Evolutionary conservation across 1,140 invertebrate species (phyloP), one percentile per base, ranked within the genome.

Genomic region (Pogonomyrmex californicus): DNA sequence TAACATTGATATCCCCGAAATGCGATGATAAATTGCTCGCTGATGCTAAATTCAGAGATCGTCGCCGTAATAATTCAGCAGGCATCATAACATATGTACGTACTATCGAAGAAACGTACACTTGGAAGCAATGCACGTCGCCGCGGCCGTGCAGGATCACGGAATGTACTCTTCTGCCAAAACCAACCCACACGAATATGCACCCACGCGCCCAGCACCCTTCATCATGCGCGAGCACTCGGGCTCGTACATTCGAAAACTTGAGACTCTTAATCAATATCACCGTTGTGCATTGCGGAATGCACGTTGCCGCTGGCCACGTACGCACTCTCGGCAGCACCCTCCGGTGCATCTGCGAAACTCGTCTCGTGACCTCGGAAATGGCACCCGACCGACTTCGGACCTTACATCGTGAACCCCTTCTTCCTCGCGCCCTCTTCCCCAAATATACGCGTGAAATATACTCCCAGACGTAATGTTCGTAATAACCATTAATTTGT

Each of bases 401-500:
- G n/a, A 0, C 23, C 23, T 17, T 60, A 82, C 41, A 38, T 58
- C 51, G 38, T 60, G 30, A 54, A 1, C 4, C 47, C 44, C 33
- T n/a, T n/a, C 10, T 12, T n/a, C 30, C 41, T 56, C 30, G 4
- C 9, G 30, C 12, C 56, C 33, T 38, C 41, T 23, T 65, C 9
- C 58, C n/a, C 5, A 23, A 44, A 33, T 23, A 23, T 23, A 23
- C 38, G 63, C 47, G 62, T 76, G 60, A n/a, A n/a, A 56, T 71
- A 38, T 62, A 60, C 41, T 36, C 54, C 33, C 36, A 54, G 86
- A 71, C 83, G 60, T 79, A 78, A 87, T 71, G 85, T 60, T 71
- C 73, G 7, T 88, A 87, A 88, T 87, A 88, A 79, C 62, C 85
- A 88, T 88, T 87, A 88, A 90, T 90, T 90, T 81, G 85, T 85